Conservation (phyloP, 64 coral and sea anemone species). For the Montipora cactus region DNA sequence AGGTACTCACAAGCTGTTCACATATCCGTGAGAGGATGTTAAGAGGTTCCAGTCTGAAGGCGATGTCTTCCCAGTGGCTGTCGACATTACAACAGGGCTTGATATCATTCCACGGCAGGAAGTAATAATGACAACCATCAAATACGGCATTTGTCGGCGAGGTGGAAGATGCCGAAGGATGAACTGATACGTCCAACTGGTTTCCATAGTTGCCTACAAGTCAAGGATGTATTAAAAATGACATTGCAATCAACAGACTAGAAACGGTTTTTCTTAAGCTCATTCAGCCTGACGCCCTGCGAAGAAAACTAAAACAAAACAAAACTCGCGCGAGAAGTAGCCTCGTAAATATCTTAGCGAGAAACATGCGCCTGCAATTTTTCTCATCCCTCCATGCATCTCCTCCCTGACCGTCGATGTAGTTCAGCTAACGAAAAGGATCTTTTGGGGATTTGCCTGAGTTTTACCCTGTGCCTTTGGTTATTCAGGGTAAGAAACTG, state of each 20-base stretch:
- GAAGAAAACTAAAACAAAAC: too few species aligned
- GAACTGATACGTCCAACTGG: slow-evolving; percentile 83
- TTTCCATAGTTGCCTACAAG: slow-evolving; percentile 95
- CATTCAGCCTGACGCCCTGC: too few species aligned
- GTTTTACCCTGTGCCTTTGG: too few species aligned
- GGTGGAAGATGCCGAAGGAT: slow-evolving; percentile 85
- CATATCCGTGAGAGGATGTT: slow-evolving; percentile 85
- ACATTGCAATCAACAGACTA: background rate
- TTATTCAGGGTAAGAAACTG: too few species aligned
- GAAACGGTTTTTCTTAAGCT: too few species aligned
- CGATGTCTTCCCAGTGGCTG: slow-evolving; percentile 92
- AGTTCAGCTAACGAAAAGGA: too few species aligned
- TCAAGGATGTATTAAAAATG: background rate
- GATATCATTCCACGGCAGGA: slow-evolving; percentile 82
- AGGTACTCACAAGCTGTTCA: slow-evolving; percentile 76
- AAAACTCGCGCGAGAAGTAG: too few species aligned
- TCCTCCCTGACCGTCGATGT: too few species aligned
- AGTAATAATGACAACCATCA: slow-evolving; percentile 91
- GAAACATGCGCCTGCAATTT: background rate
- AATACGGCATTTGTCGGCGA: slow-evolving; percentile 84
- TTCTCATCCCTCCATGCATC: too few species aligned
- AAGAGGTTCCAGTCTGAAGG: slow-evolving; percentile 81
- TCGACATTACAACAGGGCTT: slow-evolving; percentile 90
- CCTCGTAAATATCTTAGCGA: too few species aligned
- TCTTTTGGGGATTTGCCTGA: too few species aligned